Percentiles rank a stretch among this genome's conserved stretches.
Evolutionary conservation across 2,888 invertebrate genomes (phyloP).

Genomic region (Hirudinaria manillensis): DNA sequence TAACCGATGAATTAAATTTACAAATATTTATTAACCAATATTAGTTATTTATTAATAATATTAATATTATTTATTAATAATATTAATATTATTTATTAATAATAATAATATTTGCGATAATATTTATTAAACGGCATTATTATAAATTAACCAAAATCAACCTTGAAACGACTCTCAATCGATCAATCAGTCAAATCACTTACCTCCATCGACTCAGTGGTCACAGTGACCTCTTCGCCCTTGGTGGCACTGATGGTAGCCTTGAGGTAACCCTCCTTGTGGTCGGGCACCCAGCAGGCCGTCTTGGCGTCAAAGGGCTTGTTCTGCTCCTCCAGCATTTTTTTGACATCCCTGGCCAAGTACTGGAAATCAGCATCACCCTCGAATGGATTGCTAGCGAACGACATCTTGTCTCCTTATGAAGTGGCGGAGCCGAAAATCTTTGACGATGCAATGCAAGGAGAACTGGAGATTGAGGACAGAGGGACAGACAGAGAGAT

Average conservation of each 20-base stretch:
- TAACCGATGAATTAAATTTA: no score
- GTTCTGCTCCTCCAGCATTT: constrained; percentile 48
- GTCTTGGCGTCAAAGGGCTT: constrained; percentile 66
- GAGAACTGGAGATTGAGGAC: not conserved
- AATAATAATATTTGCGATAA: no score
- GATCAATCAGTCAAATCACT: constrained; percentile 10
- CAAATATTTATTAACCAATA: no score
- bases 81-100: no score
- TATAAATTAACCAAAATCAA: no score
- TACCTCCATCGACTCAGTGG: constrained; percentile 64
- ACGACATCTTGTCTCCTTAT: constrained; percentile 28
- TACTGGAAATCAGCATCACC: constrained; percentile 46
- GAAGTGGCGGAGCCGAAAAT: not conserved
- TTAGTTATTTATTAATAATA: no score
- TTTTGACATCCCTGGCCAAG: constrained; percentile 51
- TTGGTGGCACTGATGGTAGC: constrained; percentile 98
- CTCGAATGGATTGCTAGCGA: constrained; percentile 30
- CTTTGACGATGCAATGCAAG: not conserved
- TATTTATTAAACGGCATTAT: no score
- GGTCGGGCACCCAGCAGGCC: constrained; percentile 97
- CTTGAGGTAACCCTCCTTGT: constrained; percentile 92
- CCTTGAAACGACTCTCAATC: no score
- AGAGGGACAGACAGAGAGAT: not conserved
- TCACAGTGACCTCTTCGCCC: constrained; percentile 92
- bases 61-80: no score